Conservation (phyloP, 2,888 invertebrate species). For the Diarsia dahlii region DNA sequence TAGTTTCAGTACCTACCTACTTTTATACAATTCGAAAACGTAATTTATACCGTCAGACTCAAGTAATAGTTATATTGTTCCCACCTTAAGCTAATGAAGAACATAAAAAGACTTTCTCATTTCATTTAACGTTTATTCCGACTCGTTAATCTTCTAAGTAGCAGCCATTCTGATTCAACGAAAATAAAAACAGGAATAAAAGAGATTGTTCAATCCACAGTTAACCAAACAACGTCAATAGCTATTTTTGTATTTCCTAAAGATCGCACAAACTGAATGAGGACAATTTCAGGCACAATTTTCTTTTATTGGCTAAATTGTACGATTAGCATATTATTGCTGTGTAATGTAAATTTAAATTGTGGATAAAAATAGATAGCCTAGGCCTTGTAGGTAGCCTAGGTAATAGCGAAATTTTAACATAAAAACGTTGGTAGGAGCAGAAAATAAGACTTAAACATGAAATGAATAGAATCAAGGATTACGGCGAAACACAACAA, state of each 20-base stretch:
- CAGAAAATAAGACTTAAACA: background rate
- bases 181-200: slow-evolving; percentile 15
- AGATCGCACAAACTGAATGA: slow-evolving; percentile 39
- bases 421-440: too few relatives aligned
- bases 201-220: slow-evolving; percentile 12
- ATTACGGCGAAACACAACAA: background rate
- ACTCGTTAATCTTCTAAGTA: slow-evolving; percentile 13
- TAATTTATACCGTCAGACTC: background rate
- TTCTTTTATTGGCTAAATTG: slow-evolving; percentile 41
- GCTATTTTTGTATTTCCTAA: slow-evolving; percentile 30
- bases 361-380: background rate
- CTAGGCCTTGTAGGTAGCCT: background rate
- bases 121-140: slow-evolving; percentile 38
- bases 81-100: slow-evolving; percentile 18
- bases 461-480: background rate
- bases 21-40: background rate
- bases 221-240: slow-evolving; percentile 28
- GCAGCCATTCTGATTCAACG: slow-evolving; percentile 7
- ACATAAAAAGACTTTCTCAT: slow-evolving; percentile 24
- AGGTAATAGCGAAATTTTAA: background rate
- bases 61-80: slow-evolving; percentile 20
- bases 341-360: slow-evolving; percentile 25
- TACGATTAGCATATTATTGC: slow-evolving; percentile 39
- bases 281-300: slow-evolving; percentile 44
- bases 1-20: background rate